Conservation (phyloP, 2,888 invertebrate genomes). For the Lagria hirta region DNA sequence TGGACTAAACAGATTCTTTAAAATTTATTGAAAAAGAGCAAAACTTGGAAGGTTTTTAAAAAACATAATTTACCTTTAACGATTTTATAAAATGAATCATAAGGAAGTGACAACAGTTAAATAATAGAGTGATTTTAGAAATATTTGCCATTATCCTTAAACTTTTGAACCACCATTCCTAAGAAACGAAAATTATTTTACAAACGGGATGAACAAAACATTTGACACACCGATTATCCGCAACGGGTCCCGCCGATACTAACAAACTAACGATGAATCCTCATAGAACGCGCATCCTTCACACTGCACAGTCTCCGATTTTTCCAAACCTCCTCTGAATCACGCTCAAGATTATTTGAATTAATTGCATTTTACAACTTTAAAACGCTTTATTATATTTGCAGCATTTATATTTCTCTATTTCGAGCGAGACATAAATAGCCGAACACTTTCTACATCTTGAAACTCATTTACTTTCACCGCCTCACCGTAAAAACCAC, state of each 20-base stretch:
- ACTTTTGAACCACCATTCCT: constrained; percentile 15
- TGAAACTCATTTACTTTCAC: too few species aligned
- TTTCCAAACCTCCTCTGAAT: constrained; percentile 13
- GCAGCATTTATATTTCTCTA: constrained; percentile 7
- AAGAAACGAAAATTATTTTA: constrained; percentile 10
- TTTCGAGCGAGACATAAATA: constrained; percentile 6
- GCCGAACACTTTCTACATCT: too few species aligned
- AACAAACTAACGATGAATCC: constrained; percentile 22
- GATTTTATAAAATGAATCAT: constrained; percentile 18
- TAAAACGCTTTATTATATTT: constrained; percentile 10
- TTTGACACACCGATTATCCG: constrained; percentile 23
- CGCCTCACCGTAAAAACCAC: too few species aligned
- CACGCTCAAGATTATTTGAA: constrained; percentile 10
- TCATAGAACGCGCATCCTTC: constrained; percentile 33
- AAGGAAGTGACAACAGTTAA: constrained; percentile 13
- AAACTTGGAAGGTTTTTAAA: too few species aligned
- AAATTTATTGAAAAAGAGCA: too few species aligned
- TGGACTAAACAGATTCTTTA: too few species aligned
- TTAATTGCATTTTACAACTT: constrained; percentile 13
- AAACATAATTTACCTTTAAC: constrained; percentile 15
- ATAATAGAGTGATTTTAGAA: constrained; percentile 16
- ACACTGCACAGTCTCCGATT: constrained; percentile 36
- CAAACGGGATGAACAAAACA: constrained; percentile 20
- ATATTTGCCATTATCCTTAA: constrained; percentile 17
- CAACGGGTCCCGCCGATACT: constrained; percentile 27